Evolutionary conservation across 2,113 vertebrate genomes (phyloP).

Genomic region (Struthio camelus): DNA sequence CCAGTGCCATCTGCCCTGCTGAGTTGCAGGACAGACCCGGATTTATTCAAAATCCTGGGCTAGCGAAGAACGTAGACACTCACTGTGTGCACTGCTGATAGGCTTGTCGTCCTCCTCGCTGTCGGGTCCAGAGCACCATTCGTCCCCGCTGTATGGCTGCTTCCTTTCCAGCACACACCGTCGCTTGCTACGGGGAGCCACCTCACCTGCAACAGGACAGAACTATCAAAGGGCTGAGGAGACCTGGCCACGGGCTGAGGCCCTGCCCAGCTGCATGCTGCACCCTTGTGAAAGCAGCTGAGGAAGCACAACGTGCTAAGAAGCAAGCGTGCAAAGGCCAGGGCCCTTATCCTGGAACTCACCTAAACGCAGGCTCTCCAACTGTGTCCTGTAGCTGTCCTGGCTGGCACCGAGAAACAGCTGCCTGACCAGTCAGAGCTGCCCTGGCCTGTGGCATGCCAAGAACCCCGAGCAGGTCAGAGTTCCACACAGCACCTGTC

Average conservation of each 20-base stretch:
- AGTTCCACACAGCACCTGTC: neutral
- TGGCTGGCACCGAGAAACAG: neutral
- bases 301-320: too few species aligned
- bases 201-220: constrained; percentile 75
- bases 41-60: neutral
- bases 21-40: neutral
- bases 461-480: neutral
- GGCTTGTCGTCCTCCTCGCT: constrained; percentile 96
- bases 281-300: neutral
- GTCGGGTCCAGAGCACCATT: constrained; percentile 97
- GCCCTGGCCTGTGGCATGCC: neutral
- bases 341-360: too few species aligned
- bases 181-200: constrained; percentile 91
- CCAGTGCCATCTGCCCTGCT: neutral
- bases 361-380: too few species aligned
- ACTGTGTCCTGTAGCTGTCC: neutral
- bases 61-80: constrained; percentile 60
- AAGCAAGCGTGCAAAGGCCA: neutral
- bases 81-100: constrained; percentile 84
- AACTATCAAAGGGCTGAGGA: neutral
- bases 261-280: neutral
- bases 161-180: constrained; percentile 96
- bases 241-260: neutral
- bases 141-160: constrained; percentile 96
- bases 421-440: neutral